A percentile compares a stretch with the other conserved stretches of the same genome.
These are phyloP conservation scores for Pollimyrus isidori DNA, from an alignment of 2,113 vertebrate species.

Conservation along the genomic window DNA sequence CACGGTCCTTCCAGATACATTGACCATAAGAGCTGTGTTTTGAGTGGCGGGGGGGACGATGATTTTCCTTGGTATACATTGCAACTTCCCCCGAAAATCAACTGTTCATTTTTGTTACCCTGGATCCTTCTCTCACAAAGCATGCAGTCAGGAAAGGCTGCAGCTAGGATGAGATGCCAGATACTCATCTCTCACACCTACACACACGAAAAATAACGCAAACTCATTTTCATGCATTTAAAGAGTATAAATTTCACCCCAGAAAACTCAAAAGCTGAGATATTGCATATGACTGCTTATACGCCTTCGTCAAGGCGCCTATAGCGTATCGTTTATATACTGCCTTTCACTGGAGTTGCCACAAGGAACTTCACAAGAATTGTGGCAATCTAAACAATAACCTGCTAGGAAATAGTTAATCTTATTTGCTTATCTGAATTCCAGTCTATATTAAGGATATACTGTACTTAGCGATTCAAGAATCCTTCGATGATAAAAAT, in stretches of 20 bases:
- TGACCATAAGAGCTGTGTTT: background rate
- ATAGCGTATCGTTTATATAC: background rate
- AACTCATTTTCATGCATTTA: background rate
- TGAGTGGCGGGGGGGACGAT: background rate
- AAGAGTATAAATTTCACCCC: background rate
- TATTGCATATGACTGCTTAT: background rate
- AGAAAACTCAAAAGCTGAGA: background rate
- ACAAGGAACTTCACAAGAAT: background rate
- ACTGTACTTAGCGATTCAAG: background rate
- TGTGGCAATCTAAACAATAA: background rate
- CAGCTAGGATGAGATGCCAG: background rate
- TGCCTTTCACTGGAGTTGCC: background rate
- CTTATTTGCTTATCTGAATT: background rate
- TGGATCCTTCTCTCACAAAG: background rate
- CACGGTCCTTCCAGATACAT: background rate
- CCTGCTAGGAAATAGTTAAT: background rate
- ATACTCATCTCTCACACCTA: background rate
- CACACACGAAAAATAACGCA: background rate
- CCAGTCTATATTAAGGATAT: background rate
- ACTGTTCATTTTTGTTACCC: background rate
- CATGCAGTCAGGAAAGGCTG: background rate
- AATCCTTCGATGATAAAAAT: background rate
- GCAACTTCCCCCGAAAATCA: background rate
- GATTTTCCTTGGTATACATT: background rate
- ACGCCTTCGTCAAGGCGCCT: background rate